phyloP scores from a whole-genome alignment of 2,888 invertebrate species.

The Meloe dianella region DNA sequence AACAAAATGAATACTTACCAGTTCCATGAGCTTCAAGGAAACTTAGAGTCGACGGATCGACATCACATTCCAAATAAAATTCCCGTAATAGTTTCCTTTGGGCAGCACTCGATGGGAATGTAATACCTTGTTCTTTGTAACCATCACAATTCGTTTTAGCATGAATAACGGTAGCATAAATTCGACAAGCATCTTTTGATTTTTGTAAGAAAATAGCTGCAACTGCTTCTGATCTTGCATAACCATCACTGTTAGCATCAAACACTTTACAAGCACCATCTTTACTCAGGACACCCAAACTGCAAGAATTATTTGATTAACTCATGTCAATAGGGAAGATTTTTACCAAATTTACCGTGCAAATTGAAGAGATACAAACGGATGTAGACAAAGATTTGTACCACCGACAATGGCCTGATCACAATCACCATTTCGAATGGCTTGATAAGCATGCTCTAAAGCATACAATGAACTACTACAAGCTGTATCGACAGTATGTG shows the following conservation, averaged over 20 bases:
- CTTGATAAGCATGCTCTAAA: constrained; percentile 79
- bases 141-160: constrained; percentile 56
- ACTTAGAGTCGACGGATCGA: constrained; percentile 73
- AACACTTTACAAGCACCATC: constrained; percentile 92
- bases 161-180: constrained; percentile 58
- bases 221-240: constrained; percentile 82
- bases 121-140: constrained; percentile 56
- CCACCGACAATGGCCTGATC: constrained; percentile 92
- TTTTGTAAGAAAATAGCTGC: constrained; percentile 76
- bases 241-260: constrained; percentile 83
- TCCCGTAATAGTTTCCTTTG: constrained; percentile 68
- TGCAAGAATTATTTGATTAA: constrained; percentile 28
- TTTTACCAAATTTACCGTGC: constrained; percentile 62
- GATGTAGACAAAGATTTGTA: constrained; percentile 83
- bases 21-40: constrained; percentile 90
- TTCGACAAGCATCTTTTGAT: constrained; percentile 60
- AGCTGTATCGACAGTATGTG: constrained; percentile 93
- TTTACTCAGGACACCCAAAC: constrained; percentile 77
- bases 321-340: not conserved
- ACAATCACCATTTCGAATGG: constrained; percentile 80
- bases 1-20: constrained; percentile 62
- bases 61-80: constrained; percentile 72
- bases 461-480: constrained; percentile 94
- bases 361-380: constrained; percentile 88
- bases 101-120: constrained; percentile 59